phyloP scores from a whole-genome alignment of 2,888 invertebrate genomes.

The Drosophila colorata region DNA sequence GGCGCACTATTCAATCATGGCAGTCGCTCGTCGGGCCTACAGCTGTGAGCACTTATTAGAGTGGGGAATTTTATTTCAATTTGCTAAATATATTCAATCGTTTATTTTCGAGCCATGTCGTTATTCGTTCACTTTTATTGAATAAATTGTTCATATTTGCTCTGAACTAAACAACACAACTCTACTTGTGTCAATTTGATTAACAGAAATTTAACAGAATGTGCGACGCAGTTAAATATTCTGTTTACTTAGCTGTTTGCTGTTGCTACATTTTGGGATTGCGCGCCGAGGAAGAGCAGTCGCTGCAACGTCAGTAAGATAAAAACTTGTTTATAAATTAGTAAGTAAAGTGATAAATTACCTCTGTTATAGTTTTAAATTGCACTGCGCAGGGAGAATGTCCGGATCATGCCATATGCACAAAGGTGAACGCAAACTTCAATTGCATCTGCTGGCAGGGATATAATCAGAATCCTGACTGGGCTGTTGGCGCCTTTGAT shows the following conservation, averaged over 20 bases:
- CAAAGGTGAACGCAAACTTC: constrained; percentile 4
- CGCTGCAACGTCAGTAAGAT: constrained; percentile 27
- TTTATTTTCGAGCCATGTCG: neutral
- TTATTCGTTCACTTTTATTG: no score
- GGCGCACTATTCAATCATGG: neutral
- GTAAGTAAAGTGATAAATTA: neutral
- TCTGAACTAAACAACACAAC: neutral
- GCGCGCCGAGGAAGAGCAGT: constrained; percentile 7
- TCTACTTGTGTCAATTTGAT: constrained; percentile 15
- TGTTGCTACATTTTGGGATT: constrained; percentile 23
- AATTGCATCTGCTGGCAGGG: constrained; percentile 60
- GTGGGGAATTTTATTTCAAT: neutral
- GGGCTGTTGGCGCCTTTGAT: constrained; percentile 24
- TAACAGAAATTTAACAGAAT: constrained; percentile 24
- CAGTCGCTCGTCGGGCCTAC: constrained; percentile 26
- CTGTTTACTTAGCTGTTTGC: constrained; percentile 34
- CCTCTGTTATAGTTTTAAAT: constrained; percentile 31
- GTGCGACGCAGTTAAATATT: constrained; percentile 38
- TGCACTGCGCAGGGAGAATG: constrained; percentile 37
- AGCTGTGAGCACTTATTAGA: constrained; percentile 13
- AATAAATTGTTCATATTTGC: neutral
- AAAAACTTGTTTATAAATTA: neutral
- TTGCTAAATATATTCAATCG: neutral
- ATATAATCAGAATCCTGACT: constrained; percentile 53
- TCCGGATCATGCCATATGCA: constrained; percentile 51